Conservation (phyloP, 2,797 vertebrate species). For the Prionace glauca region DNA sequence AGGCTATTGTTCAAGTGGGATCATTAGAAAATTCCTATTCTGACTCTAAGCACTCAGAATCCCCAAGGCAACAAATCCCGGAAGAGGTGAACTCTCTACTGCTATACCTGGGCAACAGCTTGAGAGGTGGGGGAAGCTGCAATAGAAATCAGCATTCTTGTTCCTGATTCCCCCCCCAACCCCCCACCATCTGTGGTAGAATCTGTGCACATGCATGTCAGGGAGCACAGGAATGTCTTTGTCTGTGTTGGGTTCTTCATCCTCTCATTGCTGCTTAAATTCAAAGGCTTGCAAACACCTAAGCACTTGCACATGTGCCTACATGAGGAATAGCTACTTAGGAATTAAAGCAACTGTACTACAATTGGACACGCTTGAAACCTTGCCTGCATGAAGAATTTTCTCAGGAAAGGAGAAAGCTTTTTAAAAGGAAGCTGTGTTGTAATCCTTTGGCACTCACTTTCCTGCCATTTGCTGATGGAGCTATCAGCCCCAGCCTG, state of each 20-base stretch:
- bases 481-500: neutral
- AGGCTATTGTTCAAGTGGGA: neutral
- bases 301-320: too few relatives aligned
- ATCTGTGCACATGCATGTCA: neutral
- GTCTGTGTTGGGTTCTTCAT: neutral
- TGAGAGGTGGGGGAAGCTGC: neutral
- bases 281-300: neutral
- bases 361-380: neutral
- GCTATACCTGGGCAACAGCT: neutral
- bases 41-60: neutral
- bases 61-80: neutral
- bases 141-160: neutral
- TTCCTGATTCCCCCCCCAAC: neutral
- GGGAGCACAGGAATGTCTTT: neutral
- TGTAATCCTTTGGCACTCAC: neutral
- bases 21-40: neutral
- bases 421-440: neutral
- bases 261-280: neutral
- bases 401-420: neutral
- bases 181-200: neutral
- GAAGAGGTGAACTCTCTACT: neutral
- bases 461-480: neutral
- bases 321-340: neutral
- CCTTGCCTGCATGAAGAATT: neutral
- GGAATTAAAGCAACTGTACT: neutral